Conservation (phyloP, 2,797 vertebrate species). For the Nothura maculosa region DNA sequence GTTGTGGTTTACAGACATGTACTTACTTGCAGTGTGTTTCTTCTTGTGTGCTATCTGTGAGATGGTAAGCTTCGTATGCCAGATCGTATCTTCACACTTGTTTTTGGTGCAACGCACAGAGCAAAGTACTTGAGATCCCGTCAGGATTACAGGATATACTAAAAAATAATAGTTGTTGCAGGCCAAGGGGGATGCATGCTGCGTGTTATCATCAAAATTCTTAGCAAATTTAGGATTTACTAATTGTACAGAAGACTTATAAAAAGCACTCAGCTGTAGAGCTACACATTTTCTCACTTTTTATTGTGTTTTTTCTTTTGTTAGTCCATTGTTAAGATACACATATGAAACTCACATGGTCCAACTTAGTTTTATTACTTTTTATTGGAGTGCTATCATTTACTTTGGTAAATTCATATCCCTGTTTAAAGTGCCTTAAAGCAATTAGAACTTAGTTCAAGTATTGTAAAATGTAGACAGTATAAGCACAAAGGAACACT, state of each 20-base stretch:
- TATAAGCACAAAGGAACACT: constrained; percentile 67
- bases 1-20: not conserved
- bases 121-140: not conserved
- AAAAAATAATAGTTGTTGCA: not conserved
- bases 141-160: not conserved
- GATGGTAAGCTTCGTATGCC: not conserved
- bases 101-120: not conserved
- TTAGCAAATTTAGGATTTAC: not conserved
- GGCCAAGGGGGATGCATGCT: not conserved
- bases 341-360: not conserved
- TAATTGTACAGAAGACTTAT: not conserved
- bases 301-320: not conserved
- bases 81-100: not conserved
- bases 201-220: not conserved
- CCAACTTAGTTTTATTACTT: constrained; percentile 47
- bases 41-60: not conserved
- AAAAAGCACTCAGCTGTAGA: not conserved
- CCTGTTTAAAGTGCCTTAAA: constrained; percentile 75
- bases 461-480: constrained; percentile 73
- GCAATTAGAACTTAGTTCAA: constrained; percentile 75
- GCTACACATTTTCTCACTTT: not conserved
- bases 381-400: constrained; percentile 69
- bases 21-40: not conserved
- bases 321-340: not conserved
- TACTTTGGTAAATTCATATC: constrained; percentile 79